phyloP scores from a whole-genome alignment of 2,113 vertebrate genomes.

The Onychostruthus taczanowskii region DNA sequence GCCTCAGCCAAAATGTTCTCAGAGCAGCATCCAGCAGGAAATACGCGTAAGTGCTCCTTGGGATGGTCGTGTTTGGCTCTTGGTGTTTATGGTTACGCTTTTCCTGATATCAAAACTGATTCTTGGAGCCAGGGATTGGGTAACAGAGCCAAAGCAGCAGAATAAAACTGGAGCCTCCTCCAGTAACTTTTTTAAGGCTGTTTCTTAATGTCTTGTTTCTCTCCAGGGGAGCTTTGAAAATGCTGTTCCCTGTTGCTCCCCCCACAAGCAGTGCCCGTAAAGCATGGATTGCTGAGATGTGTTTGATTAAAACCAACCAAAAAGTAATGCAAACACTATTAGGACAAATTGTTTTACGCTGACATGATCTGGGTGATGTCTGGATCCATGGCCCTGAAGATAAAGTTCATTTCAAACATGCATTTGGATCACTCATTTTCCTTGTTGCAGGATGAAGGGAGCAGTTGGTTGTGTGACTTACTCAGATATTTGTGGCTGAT shows the following conservation, averaged over 20 bases:
- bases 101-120: neutral
- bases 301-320: neutral
- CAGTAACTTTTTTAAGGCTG: fast-evolving
- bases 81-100: fast-evolving
- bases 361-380: fast-evolving
- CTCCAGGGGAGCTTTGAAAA: neutral
- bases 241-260: fast-evolving
- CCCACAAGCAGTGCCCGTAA: neutral
- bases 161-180: fast-evolving
- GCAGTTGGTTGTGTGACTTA: neutral
- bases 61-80: fast-evolving
- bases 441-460: neutral
- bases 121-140: neutral
- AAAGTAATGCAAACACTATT: neutral
- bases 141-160: neutral
- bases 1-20: constrained; percentile 80
- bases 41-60: constrained; percentile 86
- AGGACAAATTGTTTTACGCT: neutral
- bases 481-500: neutral
- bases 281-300: neutral
- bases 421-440: neutral
- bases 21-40: constrained; percentile 79
- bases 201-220: neutral
- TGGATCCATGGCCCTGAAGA: neutral
- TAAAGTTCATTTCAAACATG: neutral